Percentiles rank a stretch among this genome's conserved stretches.
Evolutionary conservation across 2,888 invertebrate species (phyloP).

Genomic region (Nudaria mundana): DNA sequence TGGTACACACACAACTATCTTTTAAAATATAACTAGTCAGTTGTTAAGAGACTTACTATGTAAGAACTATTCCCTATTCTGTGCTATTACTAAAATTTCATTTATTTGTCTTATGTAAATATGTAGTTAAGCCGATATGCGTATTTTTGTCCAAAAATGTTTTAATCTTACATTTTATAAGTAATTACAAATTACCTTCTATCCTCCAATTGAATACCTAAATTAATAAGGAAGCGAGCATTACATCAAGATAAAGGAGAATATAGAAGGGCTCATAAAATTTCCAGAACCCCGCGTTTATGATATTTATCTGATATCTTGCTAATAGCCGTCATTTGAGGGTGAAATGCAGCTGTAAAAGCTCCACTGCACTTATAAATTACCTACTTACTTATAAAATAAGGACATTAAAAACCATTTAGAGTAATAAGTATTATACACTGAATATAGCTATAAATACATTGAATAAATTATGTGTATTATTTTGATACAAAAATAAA

Average conservation of each 20-base stretch:
- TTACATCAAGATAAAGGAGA: slow-evolving; percentile 37
- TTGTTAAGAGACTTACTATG: too few relatives aligned
- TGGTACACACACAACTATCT: too few relatives aligned
- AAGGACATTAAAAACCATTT: slow-evolving; percentile 79
- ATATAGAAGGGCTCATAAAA: slow-evolving; percentile 44
- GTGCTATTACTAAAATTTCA: too few relatives aligned
- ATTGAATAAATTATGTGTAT: slow-evolving; percentile 70
- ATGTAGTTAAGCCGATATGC: too few relatives aligned
- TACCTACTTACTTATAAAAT: slow-evolving; percentile 70
- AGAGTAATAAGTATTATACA: slow-evolving; percentile 72
- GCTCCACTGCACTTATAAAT: slow-evolving; percentile 60
- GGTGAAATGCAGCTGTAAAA: slow-evolving; percentile 71
- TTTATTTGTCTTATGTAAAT: too few relatives aligned
- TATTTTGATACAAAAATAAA: slow-evolving; percentile 72
- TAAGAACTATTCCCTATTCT: too few relatives aligned
- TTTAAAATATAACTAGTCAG: too few relatives aligned
- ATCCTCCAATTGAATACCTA: slow-evolving; percentile 23
- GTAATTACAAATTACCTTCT: slow-evolving; percentile 1
- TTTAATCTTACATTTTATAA: too few relatives aligned
- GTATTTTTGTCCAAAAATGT: too few relatives aligned
- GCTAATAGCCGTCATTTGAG: slow-evolving; percentile 70
- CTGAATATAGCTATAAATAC: slow-evolving; percentile 66
- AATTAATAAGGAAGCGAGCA: slow-evolving; percentile 22
- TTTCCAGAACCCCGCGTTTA: slow-evolving; percentile 57
- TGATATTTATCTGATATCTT: slow-evolving; percentile 67